Evolutionary conservation across 2,797 vertebrate species (phyloP).

Genomic region (Cyclopterus lumpus): DNA sequence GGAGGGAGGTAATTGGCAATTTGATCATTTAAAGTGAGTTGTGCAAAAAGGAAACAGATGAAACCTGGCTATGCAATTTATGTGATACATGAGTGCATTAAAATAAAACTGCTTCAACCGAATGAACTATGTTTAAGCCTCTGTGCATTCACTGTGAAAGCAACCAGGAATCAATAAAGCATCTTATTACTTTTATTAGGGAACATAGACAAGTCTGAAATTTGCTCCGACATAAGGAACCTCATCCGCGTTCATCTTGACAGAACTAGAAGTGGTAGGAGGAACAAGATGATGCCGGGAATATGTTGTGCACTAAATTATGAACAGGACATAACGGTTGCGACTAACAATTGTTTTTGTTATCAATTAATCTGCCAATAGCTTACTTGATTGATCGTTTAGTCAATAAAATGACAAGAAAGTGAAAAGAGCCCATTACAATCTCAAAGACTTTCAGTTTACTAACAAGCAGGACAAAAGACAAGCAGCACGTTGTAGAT

Average conservation of each 20-base stretch:
- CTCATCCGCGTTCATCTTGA: slow-evolving; percentile 37
- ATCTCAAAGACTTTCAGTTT: slow-evolving; percentile 3
- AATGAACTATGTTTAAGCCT: slow-evolving; percentile 36
- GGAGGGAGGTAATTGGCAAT: slow-evolving; percentile 51
- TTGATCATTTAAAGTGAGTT: slow-evolving; percentile 48
- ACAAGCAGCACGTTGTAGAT: background rate
- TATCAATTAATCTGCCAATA: background rate
- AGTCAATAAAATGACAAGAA: slow-evolving; percentile 1
- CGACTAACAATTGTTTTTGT: background rate
- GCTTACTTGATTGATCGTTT: background rate
- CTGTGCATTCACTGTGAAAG: slow-evolving; percentile 30
- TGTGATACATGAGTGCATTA: slow-evolving; percentile 15
- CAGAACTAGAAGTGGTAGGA: background rate
- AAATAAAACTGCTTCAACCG: slow-evolving; percentile 43
- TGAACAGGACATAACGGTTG: background rate
- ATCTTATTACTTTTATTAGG: slow-evolving; percentile 42
- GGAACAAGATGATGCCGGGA: background rate
- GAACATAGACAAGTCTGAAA: slow-evolving; percentile 8
- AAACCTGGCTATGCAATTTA: slow-evolving; percentile 41
- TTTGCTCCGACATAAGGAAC: slow-evolving; percentile 2
- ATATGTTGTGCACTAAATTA: background rate
- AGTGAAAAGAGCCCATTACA: background rate
- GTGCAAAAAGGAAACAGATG: slow-evolving; percentile 31
- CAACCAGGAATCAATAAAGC: slow-evolving; percentile 37
- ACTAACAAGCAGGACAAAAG: background rate